Evolutionary conservation across 2,113 vertebrate species (phyloP).

Genomic region (Nanorana parkeri): DNA sequence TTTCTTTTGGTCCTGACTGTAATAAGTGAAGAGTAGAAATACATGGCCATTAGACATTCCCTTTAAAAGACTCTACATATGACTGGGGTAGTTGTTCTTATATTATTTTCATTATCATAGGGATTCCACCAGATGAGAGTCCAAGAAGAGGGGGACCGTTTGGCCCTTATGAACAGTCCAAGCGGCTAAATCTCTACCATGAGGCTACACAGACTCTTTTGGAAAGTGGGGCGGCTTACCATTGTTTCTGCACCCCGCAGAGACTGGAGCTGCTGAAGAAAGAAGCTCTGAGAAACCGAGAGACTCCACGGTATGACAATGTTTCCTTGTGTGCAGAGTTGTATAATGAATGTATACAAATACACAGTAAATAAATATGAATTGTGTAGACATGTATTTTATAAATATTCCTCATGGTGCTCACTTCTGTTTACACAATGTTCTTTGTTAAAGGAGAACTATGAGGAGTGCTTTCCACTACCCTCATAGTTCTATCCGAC

Average conservation of each 20-base stretch:
- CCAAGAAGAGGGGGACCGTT: conserved; percentile 76
- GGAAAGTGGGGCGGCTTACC: conserved; percentile 79
- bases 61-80: no score
- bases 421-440: no score
- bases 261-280: conserved; percentile 88
- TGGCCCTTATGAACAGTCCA: conserved; percentile 89
- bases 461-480: no score
- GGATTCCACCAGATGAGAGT: conserved; percentile 90
- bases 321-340: background rate
- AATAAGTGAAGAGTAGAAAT: no score
- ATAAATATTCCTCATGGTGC: no score
- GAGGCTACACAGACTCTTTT: conserved; percentile 71
- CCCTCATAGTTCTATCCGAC: no score
- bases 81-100: background rate
- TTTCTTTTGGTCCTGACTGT: no score
- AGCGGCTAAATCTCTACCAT: conserved; percentile 79
- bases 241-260: conserved; percentile 87
- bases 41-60: no score
- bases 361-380: no score
- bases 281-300: conserved; percentile 80
- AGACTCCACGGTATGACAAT: conserved; percentile 82
- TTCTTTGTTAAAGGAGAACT: no score
- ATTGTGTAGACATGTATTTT: no score
- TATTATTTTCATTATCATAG: conserved; percentile 64
- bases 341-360: no score